phyloP scores from a whole-genome alignment of 2,888 invertebrate genomes.

The Ditula angustiorana region DNA sequence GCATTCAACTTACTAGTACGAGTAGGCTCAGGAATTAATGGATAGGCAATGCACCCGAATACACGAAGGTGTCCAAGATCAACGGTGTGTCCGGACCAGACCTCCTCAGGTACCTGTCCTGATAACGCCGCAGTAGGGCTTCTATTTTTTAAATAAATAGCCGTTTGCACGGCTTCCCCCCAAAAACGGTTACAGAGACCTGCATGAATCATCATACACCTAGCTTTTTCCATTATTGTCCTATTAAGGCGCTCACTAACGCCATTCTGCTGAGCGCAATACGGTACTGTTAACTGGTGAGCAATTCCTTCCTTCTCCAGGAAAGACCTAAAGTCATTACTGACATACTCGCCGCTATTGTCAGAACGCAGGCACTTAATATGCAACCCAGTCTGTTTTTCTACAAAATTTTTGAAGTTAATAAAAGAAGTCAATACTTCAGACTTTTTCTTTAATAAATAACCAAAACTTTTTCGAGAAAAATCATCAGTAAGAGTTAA shows the following conservation, averaged over 20 bases:
- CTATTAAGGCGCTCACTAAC: slow-evolving; percentile 6
- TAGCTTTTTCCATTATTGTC: neutral
- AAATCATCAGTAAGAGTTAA: slow-evolving; percentile 11
- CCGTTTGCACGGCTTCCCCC: too few species aligned
- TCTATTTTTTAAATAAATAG: neutral
- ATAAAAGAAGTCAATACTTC: slow-evolving; percentile 2
- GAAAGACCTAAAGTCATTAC: neutral
- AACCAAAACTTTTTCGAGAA: neutral
- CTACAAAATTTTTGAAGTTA: too few species aligned
- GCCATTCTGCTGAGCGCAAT: too few species aligned
- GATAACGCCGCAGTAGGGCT: neutral
- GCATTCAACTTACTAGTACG: slow-evolving; percentile 12
- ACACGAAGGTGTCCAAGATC: slow-evolving; percentile 25
- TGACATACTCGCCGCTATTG: slow-evolving; percentile 4
- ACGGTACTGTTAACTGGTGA: slow-evolving; percentile 7
- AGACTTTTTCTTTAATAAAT: slow-evolving; percentile 2
- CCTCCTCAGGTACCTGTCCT: too few species aligned
- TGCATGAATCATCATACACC: neutral
- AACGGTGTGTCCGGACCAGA: slow-evolving; percentile 22
- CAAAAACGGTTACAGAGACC: slow-evolving; percentile 1
- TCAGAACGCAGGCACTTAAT: slow-evolving; percentile 6
- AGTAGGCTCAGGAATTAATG: too few species aligned
- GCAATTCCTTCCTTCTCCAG: neutral
- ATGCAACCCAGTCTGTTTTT: too few species aligned
- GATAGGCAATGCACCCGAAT: slow-evolving; percentile 29